These are phyloP conservation scores for Hanleya hanleyi DNA, from an alignment of 2,888 invertebrate species.

Conservation along the genomic window DNA sequence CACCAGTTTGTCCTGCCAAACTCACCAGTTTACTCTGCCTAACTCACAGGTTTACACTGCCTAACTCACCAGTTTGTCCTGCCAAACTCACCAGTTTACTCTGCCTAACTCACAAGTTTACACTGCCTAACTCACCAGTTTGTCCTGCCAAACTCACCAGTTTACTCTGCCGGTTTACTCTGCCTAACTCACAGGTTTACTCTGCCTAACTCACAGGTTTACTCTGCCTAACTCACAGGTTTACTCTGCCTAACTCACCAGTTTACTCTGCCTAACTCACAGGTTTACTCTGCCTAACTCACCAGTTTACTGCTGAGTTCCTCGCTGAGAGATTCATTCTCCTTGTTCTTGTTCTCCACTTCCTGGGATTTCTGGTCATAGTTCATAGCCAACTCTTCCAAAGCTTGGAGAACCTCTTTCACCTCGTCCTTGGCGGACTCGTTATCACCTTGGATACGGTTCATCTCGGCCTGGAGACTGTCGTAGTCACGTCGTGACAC, in stretches of 20 bases:
- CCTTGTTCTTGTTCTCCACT: conserved; percentile 95
- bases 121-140: too few relatives aligned
- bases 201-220: too few relatives aligned
- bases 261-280: too few relatives aligned
- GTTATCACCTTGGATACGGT: conserved; percentile 87
- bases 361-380: conserved; percentile 99
- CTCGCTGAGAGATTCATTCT: conserved; percentile 92
- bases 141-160: too few relatives aligned
- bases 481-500: conserved; percentile 91
- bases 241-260: too few relatives aligned
- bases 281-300: conserved; percentile 81
- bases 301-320: conserved; percentile 91
- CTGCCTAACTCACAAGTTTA: too few relatives aligned
- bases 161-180: conserved; percentile 97
- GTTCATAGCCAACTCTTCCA: conserved; percentile 99
- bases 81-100: too few relatives aligned
- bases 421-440: conserved; percentile 91
- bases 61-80: too few relatives aligned
- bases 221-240: too few relatives aligned
- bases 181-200: conserved; percentile 99
- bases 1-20: too few relatives aligned
- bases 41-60: too few relatives aligned
- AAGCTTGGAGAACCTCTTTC: conserved; percentile 81
- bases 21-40: too few relatives aligned
- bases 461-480: conserved; percentile 94